Conservation (phyloP, 2,888 invertebrate species). For the Tupiocoris notatus region DNA sequence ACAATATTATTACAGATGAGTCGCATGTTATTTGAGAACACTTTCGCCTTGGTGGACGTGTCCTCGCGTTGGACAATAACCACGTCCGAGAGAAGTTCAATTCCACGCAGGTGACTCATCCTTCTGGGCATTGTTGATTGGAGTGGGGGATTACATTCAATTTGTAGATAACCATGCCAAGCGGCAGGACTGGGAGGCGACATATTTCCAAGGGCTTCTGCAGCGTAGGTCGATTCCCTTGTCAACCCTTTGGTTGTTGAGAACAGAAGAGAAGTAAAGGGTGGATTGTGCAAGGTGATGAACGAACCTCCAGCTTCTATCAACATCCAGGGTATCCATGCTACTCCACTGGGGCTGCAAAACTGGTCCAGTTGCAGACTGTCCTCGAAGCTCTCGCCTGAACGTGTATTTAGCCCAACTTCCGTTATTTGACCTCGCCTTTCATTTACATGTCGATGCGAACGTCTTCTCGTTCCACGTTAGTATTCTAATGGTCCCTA, state of each 20-base stretch:
- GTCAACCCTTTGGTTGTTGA: not conserved
- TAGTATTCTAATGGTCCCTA: not conserved
- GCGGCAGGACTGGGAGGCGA: not conserved
- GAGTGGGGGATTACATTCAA: conserved; percentile 35
- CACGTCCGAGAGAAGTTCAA: too few relatives aligned
- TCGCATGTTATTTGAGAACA: too few relatives aligned
- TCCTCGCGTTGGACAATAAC: too few relatives aligned
- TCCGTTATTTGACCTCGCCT: not conserved
- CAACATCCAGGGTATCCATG: not conserved
- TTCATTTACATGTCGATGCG: not conserved
- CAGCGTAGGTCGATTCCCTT: not conserved
- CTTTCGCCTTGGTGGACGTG: too few relatives aligned
- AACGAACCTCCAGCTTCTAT: not conserved
- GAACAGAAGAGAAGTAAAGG: too few relatives aligned
- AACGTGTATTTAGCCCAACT: not conserved
- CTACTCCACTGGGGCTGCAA: not conserved
- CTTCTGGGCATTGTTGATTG: conserved; percentile 25
- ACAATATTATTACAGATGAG: too few relatives aligned
- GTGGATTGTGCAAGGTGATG: too few relatives aligned
- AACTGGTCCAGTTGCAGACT: not conserved
- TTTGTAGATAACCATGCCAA: conserved; percentile 20
- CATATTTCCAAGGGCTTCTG: not conserved
- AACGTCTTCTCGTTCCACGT: not conserved
- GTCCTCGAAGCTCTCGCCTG: not conserved
- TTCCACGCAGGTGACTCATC: not conserved